phyloP scores from a whole-genome alignment of 2,797 vertebrate species.

The Selene dorsalis region DNA sequence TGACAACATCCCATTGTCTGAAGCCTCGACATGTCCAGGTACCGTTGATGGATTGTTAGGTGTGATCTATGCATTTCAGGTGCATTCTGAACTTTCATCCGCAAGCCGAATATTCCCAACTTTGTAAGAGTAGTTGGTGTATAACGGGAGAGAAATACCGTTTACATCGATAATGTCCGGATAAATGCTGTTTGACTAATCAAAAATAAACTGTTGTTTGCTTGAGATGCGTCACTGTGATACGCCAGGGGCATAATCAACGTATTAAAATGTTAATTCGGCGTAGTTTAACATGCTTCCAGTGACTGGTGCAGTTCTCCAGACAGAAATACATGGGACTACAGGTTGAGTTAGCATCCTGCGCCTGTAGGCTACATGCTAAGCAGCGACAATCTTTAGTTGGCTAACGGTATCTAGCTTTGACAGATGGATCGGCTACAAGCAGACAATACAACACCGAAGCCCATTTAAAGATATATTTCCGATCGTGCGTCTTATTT shows the following conservation, averaged over 20 bases:
- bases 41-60: no score
- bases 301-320: neutral
- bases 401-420: neutral
- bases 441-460: neutral
- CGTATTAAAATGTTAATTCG: neutral
- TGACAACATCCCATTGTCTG: no score
- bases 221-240: neutral
- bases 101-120: no score
- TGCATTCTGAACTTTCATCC: no score
- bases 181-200: neutral
- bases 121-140: neutral
- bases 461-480: accelerated
- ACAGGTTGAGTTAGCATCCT: neutral
- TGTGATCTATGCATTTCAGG: no score
- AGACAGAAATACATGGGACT: neutral
- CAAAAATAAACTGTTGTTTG: neutral
- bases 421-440: neutral
- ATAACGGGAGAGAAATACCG: neutral
- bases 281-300: accelerated
- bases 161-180: no score
- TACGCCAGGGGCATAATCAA: neutral
- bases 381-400: neutral
- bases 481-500: accelerated
- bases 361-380: no score
- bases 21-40: no score